phyloP scores from a whole-genome alignment of 2,888 invertebrate genomes.

The Frankliniella fusca region DNA sequence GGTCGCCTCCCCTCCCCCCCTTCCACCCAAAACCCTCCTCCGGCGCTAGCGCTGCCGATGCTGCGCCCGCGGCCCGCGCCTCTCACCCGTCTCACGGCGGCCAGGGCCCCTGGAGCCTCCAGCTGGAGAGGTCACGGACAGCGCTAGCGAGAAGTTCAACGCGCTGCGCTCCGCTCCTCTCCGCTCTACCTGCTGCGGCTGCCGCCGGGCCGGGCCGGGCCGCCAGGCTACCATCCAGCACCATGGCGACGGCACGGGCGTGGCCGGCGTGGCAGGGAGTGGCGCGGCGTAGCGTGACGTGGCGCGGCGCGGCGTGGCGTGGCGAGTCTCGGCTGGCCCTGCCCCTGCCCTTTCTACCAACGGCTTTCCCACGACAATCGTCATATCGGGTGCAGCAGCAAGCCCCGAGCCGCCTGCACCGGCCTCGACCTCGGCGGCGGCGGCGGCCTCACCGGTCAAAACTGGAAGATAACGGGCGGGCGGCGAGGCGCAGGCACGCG shows the following conservation, averaged over 20 bases:
- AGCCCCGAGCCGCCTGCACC: no score
- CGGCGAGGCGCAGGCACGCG: no score
- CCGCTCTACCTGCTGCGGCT: conserved; percentile 25
- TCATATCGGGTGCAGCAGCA: background rate
- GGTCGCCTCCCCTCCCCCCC: background rate
- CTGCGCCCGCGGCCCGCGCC: background rate
- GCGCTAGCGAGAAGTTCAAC: conserved; percentile 1
- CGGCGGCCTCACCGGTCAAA: no score
- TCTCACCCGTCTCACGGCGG: background rate
- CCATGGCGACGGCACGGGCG: conserved; percentile 34
- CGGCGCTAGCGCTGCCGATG: conserved; percentile 6
- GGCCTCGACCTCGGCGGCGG: no score
- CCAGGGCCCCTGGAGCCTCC: background rate
- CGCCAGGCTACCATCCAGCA: conserved; percentile 28
- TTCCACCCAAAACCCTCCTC: background rate
- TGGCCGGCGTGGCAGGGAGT: conserved; percentile 5
- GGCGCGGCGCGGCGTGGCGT: conserved; percentile 21
- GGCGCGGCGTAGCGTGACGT: conserved; percentile 37
- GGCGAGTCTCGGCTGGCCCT: conserved; percentile 40
- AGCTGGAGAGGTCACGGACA: background rate
- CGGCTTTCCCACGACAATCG: conserved; percentile 25
- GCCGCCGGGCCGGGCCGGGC: conserved; percentile 27
- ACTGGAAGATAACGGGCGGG: no score
- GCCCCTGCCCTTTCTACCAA: background rate
- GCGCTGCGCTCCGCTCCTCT: background rate